These are phyloP conservation scores for Pygoscelis adeliae DNA, from an alignment of 2,113 vertebrate species.

Conservation along the genomic window DNA sequence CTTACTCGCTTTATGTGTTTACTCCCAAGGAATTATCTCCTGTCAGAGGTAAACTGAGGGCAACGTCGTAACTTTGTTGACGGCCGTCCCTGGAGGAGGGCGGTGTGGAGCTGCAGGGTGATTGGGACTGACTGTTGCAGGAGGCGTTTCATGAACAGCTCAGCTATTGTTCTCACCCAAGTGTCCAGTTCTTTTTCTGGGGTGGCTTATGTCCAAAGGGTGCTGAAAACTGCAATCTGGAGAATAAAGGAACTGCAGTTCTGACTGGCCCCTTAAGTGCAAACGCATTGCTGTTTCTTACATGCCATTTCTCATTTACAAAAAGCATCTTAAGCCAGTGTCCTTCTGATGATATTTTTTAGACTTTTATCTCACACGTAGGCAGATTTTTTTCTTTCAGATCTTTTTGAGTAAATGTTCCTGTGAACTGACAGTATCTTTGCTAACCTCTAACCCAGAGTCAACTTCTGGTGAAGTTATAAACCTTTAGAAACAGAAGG, in stretches of 20 bases:
- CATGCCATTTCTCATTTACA: not conserved
- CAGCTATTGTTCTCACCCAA: slow-evolving; percentile 19
- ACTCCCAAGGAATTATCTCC: not conserved
- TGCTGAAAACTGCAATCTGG: not conserved
- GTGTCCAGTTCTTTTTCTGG: slow-evolving; percentile 17
- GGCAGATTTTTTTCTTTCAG: not conserved
- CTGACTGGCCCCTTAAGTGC: not conserved
- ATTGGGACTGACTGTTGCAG: not conserved
- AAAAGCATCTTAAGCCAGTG: not conserved
- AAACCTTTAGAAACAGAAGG: slow-evolving; percentile 11
- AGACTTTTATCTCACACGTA: not conserved
- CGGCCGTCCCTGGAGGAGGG: slow-evolving; percentile 51
- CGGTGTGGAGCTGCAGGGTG: slow-evolving; percentile 34
- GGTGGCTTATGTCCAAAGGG: slow-evolving; percentile 1
- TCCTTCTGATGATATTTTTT: not conserved
- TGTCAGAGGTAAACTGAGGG: slow-evolving; percentile 24
- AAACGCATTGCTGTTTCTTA: not conserved
- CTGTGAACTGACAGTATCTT: not conserved
- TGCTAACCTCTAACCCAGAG: slow-evolving; percentile 6
- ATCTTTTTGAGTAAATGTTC: not conserved
- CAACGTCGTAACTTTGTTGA: not conserved
- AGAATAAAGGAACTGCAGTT: not conserved
- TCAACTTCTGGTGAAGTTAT: not conserved
- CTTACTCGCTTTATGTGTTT: not conserved
- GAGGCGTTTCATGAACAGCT: not conserved